These are phyloP conservation scores for Camponotus pennsylvanicus DNA, from an alignment of 1,140 invertebrate genomes.

Conservation along the genomic window DNA sequence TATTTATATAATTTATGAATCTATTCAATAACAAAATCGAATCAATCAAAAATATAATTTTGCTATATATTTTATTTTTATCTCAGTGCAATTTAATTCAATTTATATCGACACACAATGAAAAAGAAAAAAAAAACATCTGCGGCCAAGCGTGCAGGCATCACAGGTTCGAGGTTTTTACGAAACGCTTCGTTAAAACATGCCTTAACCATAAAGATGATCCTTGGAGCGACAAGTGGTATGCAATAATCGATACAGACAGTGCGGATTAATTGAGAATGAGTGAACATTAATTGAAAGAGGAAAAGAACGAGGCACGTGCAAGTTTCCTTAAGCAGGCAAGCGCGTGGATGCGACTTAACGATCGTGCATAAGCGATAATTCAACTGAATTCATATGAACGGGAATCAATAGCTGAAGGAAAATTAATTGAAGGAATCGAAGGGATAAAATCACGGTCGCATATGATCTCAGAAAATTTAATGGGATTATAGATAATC, in stretches of 20 bases:
- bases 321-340: slow-evolving; percentile 74
- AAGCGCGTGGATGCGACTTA: slow-evolving; percentile 54
- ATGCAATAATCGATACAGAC: slow-evolving; percentile 81
- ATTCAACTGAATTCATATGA: slow-evolving; percentile 2
- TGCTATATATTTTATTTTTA: neutral
- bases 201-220: slow-evolving; percentile 66
- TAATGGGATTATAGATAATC: neutral
- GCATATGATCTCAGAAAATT: neutral
- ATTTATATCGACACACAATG: neutral
- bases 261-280: slow-evolving; percentile 82
- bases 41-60: neutral
- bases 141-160: slow-evolving; percentile 47
- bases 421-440: slow-evolving; percentile 60
- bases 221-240: slow-evolving; percentile 73
- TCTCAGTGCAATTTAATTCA: neutral
- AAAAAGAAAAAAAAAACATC: slow-evolving; percentile 4
- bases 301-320: slow-evolving; percentile 72
- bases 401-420: slow-evolving; percentile 38
- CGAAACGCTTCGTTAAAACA: slow-evolving; percentile 60
- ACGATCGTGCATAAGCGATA: slow-evolving; percentile 45
- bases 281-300: slow-evolving; percentile 77
- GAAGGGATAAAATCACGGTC: neutral
- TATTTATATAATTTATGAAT: neutral
- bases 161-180: slow-evolving; percentile 67
- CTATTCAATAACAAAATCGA: neutral